Evolutionary conservation across 2,888 invertebrate species (phyloP), one percentile per base, ranked within the genome.

Genomic region (Cephus rjabovi): DNA sequence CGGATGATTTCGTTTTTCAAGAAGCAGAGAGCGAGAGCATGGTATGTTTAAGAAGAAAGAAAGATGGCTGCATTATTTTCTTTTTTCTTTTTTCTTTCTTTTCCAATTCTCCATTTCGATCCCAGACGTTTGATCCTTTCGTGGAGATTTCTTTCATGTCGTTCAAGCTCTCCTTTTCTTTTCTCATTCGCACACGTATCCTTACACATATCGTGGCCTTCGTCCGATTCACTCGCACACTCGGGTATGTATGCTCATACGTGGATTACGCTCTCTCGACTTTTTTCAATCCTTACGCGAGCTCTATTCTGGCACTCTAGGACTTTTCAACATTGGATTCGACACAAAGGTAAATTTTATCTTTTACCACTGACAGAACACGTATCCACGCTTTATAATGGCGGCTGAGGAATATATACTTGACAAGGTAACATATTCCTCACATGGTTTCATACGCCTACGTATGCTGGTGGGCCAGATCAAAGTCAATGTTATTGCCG

Each of bases 41-140:
- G 31, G 30, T 23, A n/a, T 12, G 12, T 11, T 30, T 30, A 1
- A 37, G 34, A n/a, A 74, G 69, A 77, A 77, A 79, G 69, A 77
- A 76, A 77, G 74, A 80, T 75, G 75, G 77, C 77, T 77, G 76
- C 76, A 77, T 76, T 80, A 80, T 79, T 40, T 15, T 40, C 35
- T 40, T 40, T 40, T 40, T 40, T 33, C 9, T 11, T 37, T 4
- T 34, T 37, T 12, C 3, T 37, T 12, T 4, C 12, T 12, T 40
- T 40, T 15, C 1, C 56, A 56, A 56, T 56, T 56, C 23, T 9
- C 56, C 9, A 23, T 56, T 56, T 56, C 56, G 23, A 56, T 23
- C 56, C 23, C 23, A 23, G 6, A 56, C 23, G 23, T 56, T 56
- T 9, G 56, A 56, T 56, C 56, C 56, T 23, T 23, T 56, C 23